Base-by-base conservation (phyloP, 2,888 invertebrate genomes). In the Patella caerulea region DNA sequence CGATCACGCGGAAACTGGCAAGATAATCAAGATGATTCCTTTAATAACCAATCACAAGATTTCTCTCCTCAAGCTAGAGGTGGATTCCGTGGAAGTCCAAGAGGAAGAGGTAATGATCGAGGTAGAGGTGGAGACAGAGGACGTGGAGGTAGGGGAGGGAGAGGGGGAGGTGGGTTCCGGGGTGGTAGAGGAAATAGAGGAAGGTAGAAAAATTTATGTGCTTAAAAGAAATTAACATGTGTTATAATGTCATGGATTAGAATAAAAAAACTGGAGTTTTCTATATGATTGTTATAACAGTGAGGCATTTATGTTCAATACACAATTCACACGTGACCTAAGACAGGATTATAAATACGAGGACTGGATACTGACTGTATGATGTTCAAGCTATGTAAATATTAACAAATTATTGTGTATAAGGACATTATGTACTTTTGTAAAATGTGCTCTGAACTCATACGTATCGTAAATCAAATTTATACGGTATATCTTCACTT, bases 41-140 rank as follows among this genome's bases (percentile, higher is more conserved):
- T 59, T 55, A 45, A 72, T 29, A 69, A 71, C 53, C 29, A 71
- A 52, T 29, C n/a, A n/a, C 19, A 29, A 52, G 72, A 72, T 29
- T 45, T 24, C n/a, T 54, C 70, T 15, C 71, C 71, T 19, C 45
- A 70, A 15, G 14, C n/a, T n/a, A 19, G 74, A 12, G 70, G 78
- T 24, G 78, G 74, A 19, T 29, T 59, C 15, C 29, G 78, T 34
- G 77, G 77, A 19, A 71, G 71, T 45, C 52, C 59, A 15, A 45
- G 74, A 17, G 72, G 72, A 29, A 45, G 77, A 34, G 77, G 73
- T 53, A 73, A 71, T 71, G n/a, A 53, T n/a, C 54, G 71, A 55
- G 75, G 75, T 71, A 56, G 65, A 65, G 65, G 65, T 12, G 65
- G 77, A 19, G 77, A 70, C 15, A 55, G 71, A 54, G 17, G 53